phyloP scores from a whole-genome alignment of 1,140 invertebrate genomes.

The Drosophila oshimai region DNA sequence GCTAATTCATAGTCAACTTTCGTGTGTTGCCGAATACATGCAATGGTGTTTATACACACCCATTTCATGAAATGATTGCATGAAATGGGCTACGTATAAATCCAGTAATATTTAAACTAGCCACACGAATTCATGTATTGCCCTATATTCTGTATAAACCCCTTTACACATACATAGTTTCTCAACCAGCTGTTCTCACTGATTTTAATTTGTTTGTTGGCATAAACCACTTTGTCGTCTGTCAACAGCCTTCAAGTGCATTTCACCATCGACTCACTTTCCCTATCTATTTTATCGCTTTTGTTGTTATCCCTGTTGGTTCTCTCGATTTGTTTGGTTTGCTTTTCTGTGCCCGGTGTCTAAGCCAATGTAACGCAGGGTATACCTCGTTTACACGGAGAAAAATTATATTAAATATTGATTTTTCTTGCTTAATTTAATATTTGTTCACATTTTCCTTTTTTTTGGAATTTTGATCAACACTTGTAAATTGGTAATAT shows the following conservation, averaged over 20 bases:
- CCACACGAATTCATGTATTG: no score
- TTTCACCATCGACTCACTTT: neutral
- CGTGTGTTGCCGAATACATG: no score
- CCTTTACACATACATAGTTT: neutral
- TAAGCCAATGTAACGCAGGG: neutral
- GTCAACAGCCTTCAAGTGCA: slow-evolving; percentile 5
- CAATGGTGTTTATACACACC: no score
- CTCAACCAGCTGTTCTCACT: neutral
- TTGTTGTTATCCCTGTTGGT: slow-evolving; percentile 15
- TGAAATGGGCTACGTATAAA: no score
- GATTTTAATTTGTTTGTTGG: neutral
- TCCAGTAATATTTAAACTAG: no score
- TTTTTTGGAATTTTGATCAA: no score
- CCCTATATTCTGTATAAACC: no score
- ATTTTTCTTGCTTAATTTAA: no score
- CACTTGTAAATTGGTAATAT: no score
- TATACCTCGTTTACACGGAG: neutral
- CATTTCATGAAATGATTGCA: no score
- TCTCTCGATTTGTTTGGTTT: slow-evolving; percentile 18
- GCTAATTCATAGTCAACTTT: no score
- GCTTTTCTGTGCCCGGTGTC: neutral
- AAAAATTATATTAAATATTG: neutral
- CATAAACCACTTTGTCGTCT: neutral
- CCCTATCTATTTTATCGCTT: slow-evolving; percentile 1
- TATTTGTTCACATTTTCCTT: no score